Base-by-base conservation (phyloP, 2,113 vertebrate species). In the Tupaia tana region DNA sequence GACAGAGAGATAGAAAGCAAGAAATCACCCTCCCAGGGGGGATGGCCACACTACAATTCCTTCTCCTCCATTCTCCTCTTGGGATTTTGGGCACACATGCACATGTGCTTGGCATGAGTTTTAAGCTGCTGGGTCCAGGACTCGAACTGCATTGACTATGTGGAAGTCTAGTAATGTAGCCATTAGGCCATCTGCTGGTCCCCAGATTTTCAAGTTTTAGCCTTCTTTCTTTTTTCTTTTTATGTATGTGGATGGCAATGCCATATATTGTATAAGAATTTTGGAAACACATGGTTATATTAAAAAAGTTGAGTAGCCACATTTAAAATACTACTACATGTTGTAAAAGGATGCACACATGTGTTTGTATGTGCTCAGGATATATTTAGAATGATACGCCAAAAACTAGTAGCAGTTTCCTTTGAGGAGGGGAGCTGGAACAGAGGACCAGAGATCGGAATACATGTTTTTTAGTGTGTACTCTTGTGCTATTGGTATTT, bases 311-410 rank as follows among this genome's bases (percentile, higher is more conserved):
- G 52, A 61, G 66, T 84, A 34, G 61, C 20, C 84, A 22, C 66
- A 25, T 82, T 96, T 90, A 91, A 80, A 89, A 75, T 85, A 52
- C 7, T 69, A n/a, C 14, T 9, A 6, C 31, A 94, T 86, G 74
- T 92, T 89, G 56, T 70, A 81, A 84, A 69, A 56, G 31, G 12
- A 64, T 61, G 73, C 9, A 75, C 31, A 15, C 31, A 70, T 71
- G 29, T 61, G 43, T 89, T 31, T 74, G 6, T 67, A 29, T 75
- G 19, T 64, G 9, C 16, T 24, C 27, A 83, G 29, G 15, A 56
- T 56, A 54, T 78, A 54, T 93, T 78, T 71, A 79, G 56, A 85
- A 86, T 5, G 29, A 64, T 63, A 66, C 24, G 56, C 12, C 27
- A 43, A 75, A 70, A 75, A 59, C 24, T 52, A 14, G 24, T 25